Evolutionary conservation across 2,113 vertebrate species (phyloP), one percentile per base, ranked within the genome.

Genomic region (Coregonus clupeaformis): DNA sequence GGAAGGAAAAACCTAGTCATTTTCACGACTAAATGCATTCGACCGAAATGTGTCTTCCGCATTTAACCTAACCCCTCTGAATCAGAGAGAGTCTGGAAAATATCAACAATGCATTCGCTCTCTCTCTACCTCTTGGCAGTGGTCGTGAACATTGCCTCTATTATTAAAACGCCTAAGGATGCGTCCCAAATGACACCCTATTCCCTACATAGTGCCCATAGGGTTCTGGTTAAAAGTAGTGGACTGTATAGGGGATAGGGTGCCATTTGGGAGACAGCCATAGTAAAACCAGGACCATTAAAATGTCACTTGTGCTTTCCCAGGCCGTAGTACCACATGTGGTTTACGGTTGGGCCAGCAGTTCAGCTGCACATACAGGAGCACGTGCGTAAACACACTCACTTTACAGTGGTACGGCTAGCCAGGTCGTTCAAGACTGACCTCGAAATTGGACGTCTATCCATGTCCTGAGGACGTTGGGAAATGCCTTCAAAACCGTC

Each of bases 301-400:
- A 75, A 75, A 75, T 75, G 73, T 68, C 65, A 68, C 65, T 68
- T 36, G 47, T 68, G 49, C 73, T 68, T 57, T 32, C 25, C 12
- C 7, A 65, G 63, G 63, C 60, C 60, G 22, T 20, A 25, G 60
- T 24, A 4, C 24, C 62, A 25, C 59, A 22, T 24, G 9, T 0
- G 22, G 18, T 20, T 55, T 55, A 16, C 22, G 18, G 59, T 22
- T 22, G 16, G 52, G 52, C 52, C 16, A 16, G 49, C 16, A 16
- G 11, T 55, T 5, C 18, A 18, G 52, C 45, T 47, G 45, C 2
- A 27, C 27, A 27, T 27, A 27, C 27, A 27, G 1, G 2, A 1
- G 27, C 36, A 36, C 36, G n/a, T n/a, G n/a, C n/a, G n/a, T n/a
- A n/a, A n/a, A 36, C 36, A 42, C 7, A 42, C 9, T 0, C 36